Conservation (phyloP, 2,113 vertebrate species). For the Oxyura jamaicensis region DNA sequence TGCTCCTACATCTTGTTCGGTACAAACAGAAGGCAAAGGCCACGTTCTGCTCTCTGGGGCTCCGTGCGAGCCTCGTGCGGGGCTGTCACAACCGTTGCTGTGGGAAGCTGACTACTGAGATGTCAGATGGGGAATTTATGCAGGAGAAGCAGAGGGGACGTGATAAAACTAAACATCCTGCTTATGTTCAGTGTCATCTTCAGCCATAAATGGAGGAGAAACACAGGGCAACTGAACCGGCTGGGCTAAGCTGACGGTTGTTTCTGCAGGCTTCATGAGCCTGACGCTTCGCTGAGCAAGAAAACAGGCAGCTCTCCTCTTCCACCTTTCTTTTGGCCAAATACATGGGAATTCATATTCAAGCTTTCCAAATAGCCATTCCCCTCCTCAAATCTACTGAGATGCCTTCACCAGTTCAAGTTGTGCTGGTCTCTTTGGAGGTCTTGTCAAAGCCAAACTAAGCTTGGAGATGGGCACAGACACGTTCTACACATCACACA, state of each 20-base stretch:
- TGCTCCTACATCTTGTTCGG: background rate
- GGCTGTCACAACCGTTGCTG: background rate
- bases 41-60: background rate
- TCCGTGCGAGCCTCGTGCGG: background rate
- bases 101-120: background rate
- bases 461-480: background rate
- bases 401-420: background rate
- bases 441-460: background rate
- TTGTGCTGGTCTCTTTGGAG: background rate
- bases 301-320: background rate
- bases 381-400: background rate
- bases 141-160: background rate
- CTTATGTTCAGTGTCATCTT: background rate
- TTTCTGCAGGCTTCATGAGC: background rate
- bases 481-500: background rate
- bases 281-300: background rate
- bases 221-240: background rate
- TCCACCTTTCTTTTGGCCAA: background rate
- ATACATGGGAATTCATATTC: background rate
- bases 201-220: background rate
- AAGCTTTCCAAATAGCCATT: background rate
- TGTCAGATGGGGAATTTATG: background rate
- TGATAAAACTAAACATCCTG: slow-evolving; percentile 30
- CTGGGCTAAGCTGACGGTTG: background rate
- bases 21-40: slow-evolving; percentile 32